Percentiles rank a stretch among this genome's conserved stretches.
Evolutionary conservation across 2,113 vertebrate genomes (phyloP).

Genomic region (Lepus americanus): DNA sequence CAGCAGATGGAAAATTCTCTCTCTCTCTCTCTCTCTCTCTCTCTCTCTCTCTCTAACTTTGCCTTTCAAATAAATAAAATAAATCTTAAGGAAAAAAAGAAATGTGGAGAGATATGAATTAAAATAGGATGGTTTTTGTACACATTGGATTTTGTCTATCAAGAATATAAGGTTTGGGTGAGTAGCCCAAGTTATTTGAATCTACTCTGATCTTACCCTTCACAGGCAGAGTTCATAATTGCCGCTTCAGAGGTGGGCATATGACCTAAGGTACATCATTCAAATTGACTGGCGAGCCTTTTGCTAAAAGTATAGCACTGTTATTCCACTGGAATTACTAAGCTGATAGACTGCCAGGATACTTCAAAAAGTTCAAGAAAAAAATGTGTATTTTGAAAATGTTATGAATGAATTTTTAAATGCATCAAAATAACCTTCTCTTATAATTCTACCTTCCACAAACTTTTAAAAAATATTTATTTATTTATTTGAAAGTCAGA

Average conservation of each 20-base stretch:
- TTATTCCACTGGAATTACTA: neutral
- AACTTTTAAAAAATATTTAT: no score
- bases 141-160: neutral
- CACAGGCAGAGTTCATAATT: neutral
- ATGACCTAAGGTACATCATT: neutral
- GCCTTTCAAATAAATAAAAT: no score
- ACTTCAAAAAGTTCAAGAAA: no score
- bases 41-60: no score
- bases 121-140: neutral
- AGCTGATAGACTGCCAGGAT: neutral
- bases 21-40: no score
- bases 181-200: neutral
- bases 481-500: no score
- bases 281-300: neutral
- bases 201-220: neutral
- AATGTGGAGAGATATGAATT: neutral
- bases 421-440: no score
- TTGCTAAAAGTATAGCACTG: neutral
- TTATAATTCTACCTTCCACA: no score
- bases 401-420: no score
- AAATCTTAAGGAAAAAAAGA: no score
- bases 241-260: neutral
- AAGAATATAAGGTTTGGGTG: neutral
- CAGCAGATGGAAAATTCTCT: no score
- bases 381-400: no score